Base-by-base conservation (phyloP, 2,888 invertebrate species). In the Fabriciana adippe region DNA sequence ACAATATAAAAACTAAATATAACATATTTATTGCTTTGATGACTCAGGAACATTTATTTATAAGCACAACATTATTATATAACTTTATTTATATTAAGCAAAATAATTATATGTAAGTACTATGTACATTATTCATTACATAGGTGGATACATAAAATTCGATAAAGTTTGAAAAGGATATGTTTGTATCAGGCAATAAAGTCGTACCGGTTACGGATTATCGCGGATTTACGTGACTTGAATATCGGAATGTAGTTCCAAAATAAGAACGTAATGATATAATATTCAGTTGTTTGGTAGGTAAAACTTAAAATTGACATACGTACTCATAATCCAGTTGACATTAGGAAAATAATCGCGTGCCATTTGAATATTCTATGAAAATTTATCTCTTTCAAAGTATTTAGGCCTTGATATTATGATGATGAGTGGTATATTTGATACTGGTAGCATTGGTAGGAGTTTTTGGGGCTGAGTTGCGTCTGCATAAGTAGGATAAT, bases 171-270 rank as follows among this genome's bases (percentile, higher is more conserved):
- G 66, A 74, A 76, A 76, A 41, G 75, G 77, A 71, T 78, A 67
- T 62, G 59, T 65, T 69, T 50, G 66, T 61, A 77, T 78, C 73
- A 71, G 73, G 74, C 76, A 81, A 82, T 81, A 78, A 76, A 77
- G 79, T 76, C 79, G 87, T 86, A 82, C 89, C 87, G 81, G 89
- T 85, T 86, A 87, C 82, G 75, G 78, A 74, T 74, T 76, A 79
- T 79, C 84, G 79, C 85, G 79, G 75, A 79, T 81, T 87, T 81
- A 81, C 89, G 87, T 87, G 89, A 84, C 86, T 85, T 81, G 82
- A 81, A 81, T 83, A 41, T 41, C 35, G 35, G 82, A 59, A 55
- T 18, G 63, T 47, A 55, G 64, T 67, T 59, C 53, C 55, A 47
- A 50, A 48, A 48, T 55, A 59, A 65, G 67, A 59, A 67, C 50